Evolutionary conservation across 2,888 invertebrate genomes (phyloP).

Genomic region (Dryocosmus kuriphilus): DNA sequence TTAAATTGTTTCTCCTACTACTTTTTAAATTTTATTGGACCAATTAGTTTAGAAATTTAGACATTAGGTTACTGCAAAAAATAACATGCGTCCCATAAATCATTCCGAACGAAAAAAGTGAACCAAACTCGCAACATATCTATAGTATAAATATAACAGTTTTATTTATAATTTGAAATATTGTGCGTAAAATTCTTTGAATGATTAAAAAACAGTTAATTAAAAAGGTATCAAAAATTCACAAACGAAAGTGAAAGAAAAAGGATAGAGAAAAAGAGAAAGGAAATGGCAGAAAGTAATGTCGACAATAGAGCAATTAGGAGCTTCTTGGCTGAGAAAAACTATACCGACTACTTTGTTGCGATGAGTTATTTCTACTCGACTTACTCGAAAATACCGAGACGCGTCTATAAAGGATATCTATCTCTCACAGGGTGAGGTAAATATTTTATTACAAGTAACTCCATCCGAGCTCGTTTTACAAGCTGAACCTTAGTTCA

Average conservation of each 20-base stretch:
- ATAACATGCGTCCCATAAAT: background rate
- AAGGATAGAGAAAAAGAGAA: background rate
- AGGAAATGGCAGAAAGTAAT: constrained; percentile 45
- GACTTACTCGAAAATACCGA: constrained; percentile 5
- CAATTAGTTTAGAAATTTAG: background rate
- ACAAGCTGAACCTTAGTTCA: constrained; percentile 26
- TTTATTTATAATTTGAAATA: background rate
- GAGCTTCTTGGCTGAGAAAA: constrained; percentile 54
- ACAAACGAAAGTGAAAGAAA: background rate
- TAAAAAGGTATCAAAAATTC: background rate
- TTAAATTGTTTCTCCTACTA: background rate
- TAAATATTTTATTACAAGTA: constrained; percentile 38
- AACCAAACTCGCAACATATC: too few relatives aligned
- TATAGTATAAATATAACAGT: background rate
- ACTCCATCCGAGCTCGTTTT: constrained; percentile 34
- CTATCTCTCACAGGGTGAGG: constrained; percentile 34
- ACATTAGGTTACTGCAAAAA: background rate
- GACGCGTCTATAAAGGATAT: constrained; percentile 29
- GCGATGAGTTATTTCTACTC: constrained; percentile 42
- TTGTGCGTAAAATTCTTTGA: too few relatives aligned
- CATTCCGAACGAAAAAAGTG: background rate
- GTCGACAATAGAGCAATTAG: constrained; percentile 62
- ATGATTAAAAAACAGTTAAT: too few relatives aligned
- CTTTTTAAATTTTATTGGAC: background rate
- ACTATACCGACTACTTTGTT: constrained; percentile 52